Evolutionary conservation across 1,140 invertebrate genomes (phyloP).

Genomic region (Fopius arisanus): DNA sequence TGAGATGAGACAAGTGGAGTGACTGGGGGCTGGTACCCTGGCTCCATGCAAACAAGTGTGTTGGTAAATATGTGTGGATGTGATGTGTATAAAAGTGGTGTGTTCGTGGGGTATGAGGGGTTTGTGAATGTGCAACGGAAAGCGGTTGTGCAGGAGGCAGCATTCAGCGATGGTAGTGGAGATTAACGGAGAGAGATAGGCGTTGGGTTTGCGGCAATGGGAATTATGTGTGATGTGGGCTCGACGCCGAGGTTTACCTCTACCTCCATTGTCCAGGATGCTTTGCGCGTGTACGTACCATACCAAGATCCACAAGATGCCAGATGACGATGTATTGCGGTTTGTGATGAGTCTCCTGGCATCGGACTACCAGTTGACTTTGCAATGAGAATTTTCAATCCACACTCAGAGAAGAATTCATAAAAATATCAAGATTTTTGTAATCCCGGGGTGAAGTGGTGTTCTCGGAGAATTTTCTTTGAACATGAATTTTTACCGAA

Average conservation of each 20-base stretch:
- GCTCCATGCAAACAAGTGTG: background rate
- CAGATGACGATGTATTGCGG: slow-evolving; percentile 30
- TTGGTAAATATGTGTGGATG: background rate
- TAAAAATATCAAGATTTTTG: too few species aligned
- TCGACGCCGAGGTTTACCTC: slow-evolving; percentile 42
- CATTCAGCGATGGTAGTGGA: background rate
- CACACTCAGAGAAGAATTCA: too few species aligned
- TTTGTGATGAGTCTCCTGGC: background rate
- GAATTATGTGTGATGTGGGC: slow-evolving; percentile 48
- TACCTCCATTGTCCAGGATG: slow-evolving; percentile 37
- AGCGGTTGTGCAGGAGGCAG: slow-evolving; percentile 15
- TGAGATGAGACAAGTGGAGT: background rate
- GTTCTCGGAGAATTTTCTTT: too few species aligned
- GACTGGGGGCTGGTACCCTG: background rate
- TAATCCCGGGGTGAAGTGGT: too few species aligned
- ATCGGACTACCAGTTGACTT: background rate
- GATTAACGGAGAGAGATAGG: slow-evolving; percentile 6
- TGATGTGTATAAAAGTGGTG: background rate
- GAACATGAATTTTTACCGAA: too few species aligned
- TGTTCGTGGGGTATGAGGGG: background rate
- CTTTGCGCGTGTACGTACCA: slow-evolving; percentile 39
- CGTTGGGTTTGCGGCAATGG: slow-evolving; percentile 23
- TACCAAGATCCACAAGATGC: slow-evolving; percentile 37
- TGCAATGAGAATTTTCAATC: background rate
- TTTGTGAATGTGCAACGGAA: slow-evolving; percentile 13